These are phyloP conservation scores for Taeniopygia guttata DNA, from an alignment of 2,797 vertebrate species.

Conservation along the genomic window DNA sequence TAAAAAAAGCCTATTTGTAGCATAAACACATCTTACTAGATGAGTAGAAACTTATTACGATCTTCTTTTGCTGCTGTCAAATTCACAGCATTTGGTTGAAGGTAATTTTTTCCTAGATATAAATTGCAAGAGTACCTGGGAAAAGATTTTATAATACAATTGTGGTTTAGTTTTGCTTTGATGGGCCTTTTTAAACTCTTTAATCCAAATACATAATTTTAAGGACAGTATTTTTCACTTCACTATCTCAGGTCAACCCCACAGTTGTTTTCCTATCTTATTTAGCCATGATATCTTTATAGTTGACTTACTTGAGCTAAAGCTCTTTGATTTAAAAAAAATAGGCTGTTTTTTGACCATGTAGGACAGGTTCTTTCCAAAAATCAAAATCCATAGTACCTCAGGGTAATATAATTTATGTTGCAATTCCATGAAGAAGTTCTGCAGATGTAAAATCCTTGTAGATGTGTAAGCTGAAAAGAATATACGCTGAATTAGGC, in stretches of 20 bases:
- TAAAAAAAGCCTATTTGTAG: not conserved
- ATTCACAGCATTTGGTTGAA: not conserved
- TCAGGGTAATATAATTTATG: conserved; percentile 9
- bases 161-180: not conserved
- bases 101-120: not conserved
- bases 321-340: conserved; percentile 11
- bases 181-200: not conserved
- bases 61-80: not conserved
- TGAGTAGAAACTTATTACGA: not conserved
- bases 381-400: not conserved
- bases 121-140: too few species aligned
- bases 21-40: not conserved
- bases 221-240: not conserved
- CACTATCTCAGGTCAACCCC: not conserved
- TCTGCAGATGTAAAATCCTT: not conserved
- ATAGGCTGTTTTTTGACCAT: not conserved
- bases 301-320: conserved; percentile 1
- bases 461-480: not conserved
- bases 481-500: not conserved
- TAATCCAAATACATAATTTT: not conserved
- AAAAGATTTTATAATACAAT: not conserved
- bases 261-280: not conserved
- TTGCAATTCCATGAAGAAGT: not conserved
- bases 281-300: not conserved
- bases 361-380: not conserved